phyloP scores from a whole-genome alignment of 2,888 invertebrate species.

The Tortricodes alternella region DNA sequence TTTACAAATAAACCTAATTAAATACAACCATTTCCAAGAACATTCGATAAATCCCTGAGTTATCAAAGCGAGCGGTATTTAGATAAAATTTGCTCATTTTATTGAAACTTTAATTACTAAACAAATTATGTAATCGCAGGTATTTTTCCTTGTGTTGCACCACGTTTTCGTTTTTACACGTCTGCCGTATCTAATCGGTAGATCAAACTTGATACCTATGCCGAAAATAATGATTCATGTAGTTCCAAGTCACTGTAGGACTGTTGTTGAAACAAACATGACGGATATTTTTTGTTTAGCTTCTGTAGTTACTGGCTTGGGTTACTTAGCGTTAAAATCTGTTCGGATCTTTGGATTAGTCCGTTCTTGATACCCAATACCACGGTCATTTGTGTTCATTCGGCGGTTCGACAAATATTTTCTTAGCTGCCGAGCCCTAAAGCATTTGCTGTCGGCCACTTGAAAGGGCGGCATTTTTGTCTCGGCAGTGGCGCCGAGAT shows the following conservation, averaged over 20 bases:
- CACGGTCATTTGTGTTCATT: slow-evolving; percentile 79
- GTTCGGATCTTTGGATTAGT: slow-evolving; percentile 26
- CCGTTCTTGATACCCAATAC: slow-evolving; percentile 61
- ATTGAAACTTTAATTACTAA: neutral
- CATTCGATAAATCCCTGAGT: neutral
- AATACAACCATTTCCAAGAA: slow-evolving; percentile 21
- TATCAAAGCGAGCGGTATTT: neutral
- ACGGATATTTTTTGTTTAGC: slow-evolving; percentile 5
- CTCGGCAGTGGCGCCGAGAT: slow-evolving; percentile 66
- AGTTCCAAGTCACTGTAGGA: neutral
- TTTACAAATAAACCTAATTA: neutral
- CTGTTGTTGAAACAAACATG: slow-evolving; percentile 19
- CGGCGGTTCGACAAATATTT: slow-evolving; percentile 71
- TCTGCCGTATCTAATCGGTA: slow-evolving; percentile 17
- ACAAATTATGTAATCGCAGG: slow-evolving; percentile 7
- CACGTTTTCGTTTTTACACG: slow-evolving; percentile 18
- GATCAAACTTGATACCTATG: slow-evolving; percentile 4
- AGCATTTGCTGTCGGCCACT: slow-evolving; percentile 49
- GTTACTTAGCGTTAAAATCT: slow-evolving; percentile 26
- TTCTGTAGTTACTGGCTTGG: slow-evolving; percentile 12
- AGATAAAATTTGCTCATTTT: slow-evolving; percentile 5
- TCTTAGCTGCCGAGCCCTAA: slow-evolving; percentile 66
- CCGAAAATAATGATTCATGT: slow-evolving; percentile 4
- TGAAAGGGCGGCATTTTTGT: slow-evolving; percentile 55
- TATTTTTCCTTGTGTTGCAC: slow-evolving; percentile 4